Percentiles rank a stretch among this genome's conserved stretches.
Conservation (phyloP, 2,888 invertebrate genomes). For the Pollenia angustigena region DNA sequence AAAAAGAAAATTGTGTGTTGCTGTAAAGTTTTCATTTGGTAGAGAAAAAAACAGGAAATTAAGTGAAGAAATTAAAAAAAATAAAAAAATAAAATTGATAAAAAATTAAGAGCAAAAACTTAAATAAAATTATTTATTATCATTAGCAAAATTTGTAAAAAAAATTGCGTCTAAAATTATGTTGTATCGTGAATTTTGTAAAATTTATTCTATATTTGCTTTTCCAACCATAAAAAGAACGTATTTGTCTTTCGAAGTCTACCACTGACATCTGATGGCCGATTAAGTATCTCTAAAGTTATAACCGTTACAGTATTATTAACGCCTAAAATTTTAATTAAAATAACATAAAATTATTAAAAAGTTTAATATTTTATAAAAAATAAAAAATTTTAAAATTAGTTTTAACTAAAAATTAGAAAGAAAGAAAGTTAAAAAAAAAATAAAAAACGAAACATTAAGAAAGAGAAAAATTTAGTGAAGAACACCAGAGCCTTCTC, state of each 20-base stretch:
- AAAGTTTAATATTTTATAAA: constrained; percentile 7
- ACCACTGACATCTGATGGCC: constrained; percentile 1
- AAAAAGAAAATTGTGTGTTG: no score
- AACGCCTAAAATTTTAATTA: neutral
- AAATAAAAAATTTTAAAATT: neutral
- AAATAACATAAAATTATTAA: constrained; percentile 37
- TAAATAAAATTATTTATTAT: no score
- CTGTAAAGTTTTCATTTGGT: no score
- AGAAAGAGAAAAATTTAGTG: constrained; percentile 40
- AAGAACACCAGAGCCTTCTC: constrained; percentile 3
- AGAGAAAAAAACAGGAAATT: no score
- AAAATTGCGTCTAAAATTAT: constrained; percentile 46
- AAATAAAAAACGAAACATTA: constrained; percentile 31
- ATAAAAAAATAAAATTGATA: no score
- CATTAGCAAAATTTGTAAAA: constrained; percentile 28
- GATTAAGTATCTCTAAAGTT: neutral
- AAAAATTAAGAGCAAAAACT: no score
- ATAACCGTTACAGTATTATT: constrained; percentile 64
- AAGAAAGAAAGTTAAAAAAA: neutral
- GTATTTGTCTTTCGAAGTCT: constrained; percentile 75
- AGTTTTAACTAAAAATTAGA: neutral
- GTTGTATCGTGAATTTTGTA: constrained; percentile 72
- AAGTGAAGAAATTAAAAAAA: no score
- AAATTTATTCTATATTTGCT: constrained; percentile 80
- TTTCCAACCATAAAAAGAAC: constrained; percentile 81